Evolutionary conservation across 2,113 vertebrate species (phyloP).

Genomic region (Protomyctophum bolini): DNA sequence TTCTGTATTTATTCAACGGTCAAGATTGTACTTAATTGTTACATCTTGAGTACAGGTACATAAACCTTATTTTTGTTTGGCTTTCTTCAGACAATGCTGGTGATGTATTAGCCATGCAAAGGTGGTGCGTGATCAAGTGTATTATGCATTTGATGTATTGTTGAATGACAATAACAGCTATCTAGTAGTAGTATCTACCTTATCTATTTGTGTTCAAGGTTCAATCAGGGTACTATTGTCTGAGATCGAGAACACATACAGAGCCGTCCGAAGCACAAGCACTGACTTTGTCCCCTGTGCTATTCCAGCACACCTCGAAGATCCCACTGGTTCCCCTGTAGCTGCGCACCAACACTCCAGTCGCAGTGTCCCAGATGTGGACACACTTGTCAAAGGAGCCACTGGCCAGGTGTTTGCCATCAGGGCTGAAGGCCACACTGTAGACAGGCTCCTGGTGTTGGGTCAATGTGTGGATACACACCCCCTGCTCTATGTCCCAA

Average conservation of each 20-base stretch:
- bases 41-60: too few relatives aligned
- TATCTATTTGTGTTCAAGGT: conserved; percentile 68
- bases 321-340: conserved; percentile 96
- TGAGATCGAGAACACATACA: conserved; percentile 95
- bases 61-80: too few relatives aligned
- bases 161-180: too few relatives aligned
- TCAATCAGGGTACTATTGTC: conserved; percentile 82
- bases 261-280: conserved; percentile 95
- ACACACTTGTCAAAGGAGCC: conserved; percentile 99
- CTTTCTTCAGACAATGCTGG: too few relatives aligned
- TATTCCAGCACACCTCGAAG: conserved; percentile 98
- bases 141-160: too few relatives aligned
- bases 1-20: too few relatives aligned
- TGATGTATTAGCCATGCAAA: too few relatives aligned
- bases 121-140: too few relatives aligned
- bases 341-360: conserved; percentile 92
- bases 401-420: conserved; percentile 92
- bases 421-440: conserved; percentile 97
- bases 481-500: conserved; percentile 93
- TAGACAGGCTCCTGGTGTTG: conserved; percentile 97
- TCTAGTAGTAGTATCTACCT: too few relatives aligned
- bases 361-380: conserved; percentile 98
- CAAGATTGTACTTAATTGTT: too few relatives aligned
- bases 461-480: conserved; percentile 92
- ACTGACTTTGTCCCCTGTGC: conserved; percentile 95